Evolutionary conservation across 2,797 vertebrate species (phyloP), one percentile per base, ranked within the genome.

Genomic region (Acanthurus lineatus): DNA sequence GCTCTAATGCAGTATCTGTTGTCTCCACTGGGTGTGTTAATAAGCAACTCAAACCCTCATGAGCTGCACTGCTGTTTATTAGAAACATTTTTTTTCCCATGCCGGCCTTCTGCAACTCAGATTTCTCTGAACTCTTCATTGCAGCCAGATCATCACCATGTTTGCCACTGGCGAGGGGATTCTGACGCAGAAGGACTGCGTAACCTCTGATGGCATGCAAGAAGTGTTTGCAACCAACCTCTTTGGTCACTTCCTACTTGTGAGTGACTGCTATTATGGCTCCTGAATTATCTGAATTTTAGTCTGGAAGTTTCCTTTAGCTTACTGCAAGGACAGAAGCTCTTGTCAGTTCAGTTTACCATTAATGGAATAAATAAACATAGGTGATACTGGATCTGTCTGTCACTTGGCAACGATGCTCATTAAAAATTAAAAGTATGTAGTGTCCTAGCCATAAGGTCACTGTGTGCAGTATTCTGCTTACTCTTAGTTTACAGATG

Each of bases 171-270:
- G 94, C 0, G 96, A 97, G 83, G 97, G 97, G 4, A 72, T 99
- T 59, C 93, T 99, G 77, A 98, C 94, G 0, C 98, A 99, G 90
- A 90, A 91, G 0, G 97, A 99, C 77, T 61, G 73, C 5, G 59
- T 97, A 73, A 99, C 95, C 0, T 75, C 94, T 15, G 97, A 97
- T 1, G 97, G 96, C 2, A 86, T 99, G 60, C 97, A 97, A 77
- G 95, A 98, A 68, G 95, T 97, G 81, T 99, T 99, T 68, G 93
- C 94, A 19, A 99, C 97, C 84, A 99, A 99, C 83, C 93, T 99
- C 78, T 99, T 99, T 2, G 98, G 98, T 47, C 98, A 99, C 87
- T 99, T 98, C 44, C 88, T 99, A 14, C 90, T 99, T 88, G 98
- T 99, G 93, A 87, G 92, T 88, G 15, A 16, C 42, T 35, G 20